phyloP scores from a whole-genome alignment of 2,888 invertebrate genomes.

The Galerucella pusilla region DNA sequence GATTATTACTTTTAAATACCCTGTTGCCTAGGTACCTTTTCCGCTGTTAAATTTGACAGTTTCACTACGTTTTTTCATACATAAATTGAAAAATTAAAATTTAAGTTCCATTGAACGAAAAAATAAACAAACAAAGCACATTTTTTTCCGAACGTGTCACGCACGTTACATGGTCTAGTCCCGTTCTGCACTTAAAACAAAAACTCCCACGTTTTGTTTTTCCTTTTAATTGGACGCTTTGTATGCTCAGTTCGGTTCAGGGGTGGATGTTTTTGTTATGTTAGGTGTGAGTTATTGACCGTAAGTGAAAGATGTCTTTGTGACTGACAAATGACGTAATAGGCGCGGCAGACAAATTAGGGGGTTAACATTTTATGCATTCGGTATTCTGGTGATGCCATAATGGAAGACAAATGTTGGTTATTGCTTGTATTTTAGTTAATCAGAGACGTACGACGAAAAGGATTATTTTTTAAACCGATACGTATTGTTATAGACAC shows the following conservation, averaged over 20 bases:
- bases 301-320: conserved; percentile 45
- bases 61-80: too few species aligned
- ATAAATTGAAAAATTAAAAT: too few species aligned
- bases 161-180: not conserved
- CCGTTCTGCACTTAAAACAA: conserved; percentile 17
- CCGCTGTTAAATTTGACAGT: too few species aligned
- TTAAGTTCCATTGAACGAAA: too few species aligned
- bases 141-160: not conserved
- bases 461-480: not conserved
- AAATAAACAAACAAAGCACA: not conserved
- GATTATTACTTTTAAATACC: too few species aligned
- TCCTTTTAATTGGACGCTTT: conserved; percentile 42
- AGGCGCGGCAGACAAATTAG: conserved; percentile 41
- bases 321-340: conserved; percentile 46
- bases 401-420: conserved; percentile 34
- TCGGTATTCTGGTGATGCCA: conserved; percentile 19
- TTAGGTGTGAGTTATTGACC: conserved; percentile 48
- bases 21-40: too few species aligned
- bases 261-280: conserved; percentile 45
- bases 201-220: conserved; percentile 41
- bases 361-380: conserved; percentile 38
- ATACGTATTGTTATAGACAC: too few species aligned
- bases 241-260: conserved; percentile 21
- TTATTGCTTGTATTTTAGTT: conserved; percentile 12
- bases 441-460: not conserved